Conservation (phyloP, 1,140 invertebrate genomes). For the Trachelipus rathkii region DNA sequence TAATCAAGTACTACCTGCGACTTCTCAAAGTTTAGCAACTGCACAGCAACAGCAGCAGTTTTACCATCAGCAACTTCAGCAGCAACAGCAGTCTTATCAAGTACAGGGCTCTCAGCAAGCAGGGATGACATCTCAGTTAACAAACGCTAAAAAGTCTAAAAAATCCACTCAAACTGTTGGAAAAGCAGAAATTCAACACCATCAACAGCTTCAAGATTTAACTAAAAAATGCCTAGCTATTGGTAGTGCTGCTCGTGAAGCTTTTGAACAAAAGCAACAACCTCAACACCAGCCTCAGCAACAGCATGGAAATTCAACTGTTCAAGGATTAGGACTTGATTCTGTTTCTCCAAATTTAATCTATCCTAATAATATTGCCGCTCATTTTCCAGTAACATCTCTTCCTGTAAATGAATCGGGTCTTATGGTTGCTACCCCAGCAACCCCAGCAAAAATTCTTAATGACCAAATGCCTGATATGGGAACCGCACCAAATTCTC, state of each 20-base stretch:
- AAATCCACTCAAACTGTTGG: background rate
- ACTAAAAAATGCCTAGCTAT: background rate
- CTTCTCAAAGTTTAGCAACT: slow-evolving; percentile 20
- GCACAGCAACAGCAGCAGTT: slow-evolving; percentile 39
- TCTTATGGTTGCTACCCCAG: slow-evolving; percentile 40
- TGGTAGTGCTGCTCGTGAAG: slow-evolving; percentile 4
- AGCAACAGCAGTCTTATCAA: slow-evolving; percentile 48
- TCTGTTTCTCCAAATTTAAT: slow-evolving; percentile 31
- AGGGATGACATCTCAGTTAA: background rate
- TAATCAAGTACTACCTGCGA: background rate
- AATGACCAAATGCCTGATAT: too few species aligned
- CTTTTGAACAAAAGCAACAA: slow-evolving; percentile 16
- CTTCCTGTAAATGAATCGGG: slow-evolving; percentile 31
- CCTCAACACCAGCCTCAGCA: slow-evolving; percentile 18
- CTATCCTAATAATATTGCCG: slow-evolving; percentile 41
- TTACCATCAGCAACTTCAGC: slow-evolving; percentile 38
- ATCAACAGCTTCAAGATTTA: background rate
- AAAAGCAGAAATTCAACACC: background rate
- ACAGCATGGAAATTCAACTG: slow-evolving; percentile 26
- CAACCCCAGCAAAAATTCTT: slow-evolving; percentile 44
- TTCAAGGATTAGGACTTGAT: slow-evolving; percentile 30
- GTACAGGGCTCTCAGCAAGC: slow-evolving; percentile 45
- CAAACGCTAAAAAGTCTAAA: background rate
- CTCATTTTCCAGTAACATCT: slow-evolving; percentile 34
- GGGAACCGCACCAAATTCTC: slow-evolving; percentile 37